These are phyloP conservation scores for Emys orbicularis DNA, from an alignment of 2,797 vertebrate species.

Conservation along the genomic window DNA sequence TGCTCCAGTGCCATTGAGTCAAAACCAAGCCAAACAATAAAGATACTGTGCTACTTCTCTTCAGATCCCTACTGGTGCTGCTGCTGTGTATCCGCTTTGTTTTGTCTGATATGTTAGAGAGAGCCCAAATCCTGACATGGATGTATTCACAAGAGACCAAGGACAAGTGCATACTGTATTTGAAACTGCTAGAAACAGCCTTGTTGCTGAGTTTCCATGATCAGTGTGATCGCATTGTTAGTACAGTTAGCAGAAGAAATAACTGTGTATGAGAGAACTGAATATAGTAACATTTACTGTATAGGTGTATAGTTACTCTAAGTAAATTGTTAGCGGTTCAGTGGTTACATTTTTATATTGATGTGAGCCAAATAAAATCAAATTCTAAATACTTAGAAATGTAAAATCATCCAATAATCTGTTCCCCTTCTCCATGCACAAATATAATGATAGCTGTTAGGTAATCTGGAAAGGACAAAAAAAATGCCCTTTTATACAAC, in stretches of 20 bases:
- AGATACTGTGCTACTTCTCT: neutral
- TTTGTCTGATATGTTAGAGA: neutral
- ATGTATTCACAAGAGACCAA: neutral
- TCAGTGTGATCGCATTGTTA: neutral
- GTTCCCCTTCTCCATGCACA: neutral
- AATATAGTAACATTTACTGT: rapidly evolving
- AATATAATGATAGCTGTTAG: neutral
- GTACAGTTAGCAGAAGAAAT: neutral
- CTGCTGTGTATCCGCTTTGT: neutral
- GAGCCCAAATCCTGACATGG: neutral
- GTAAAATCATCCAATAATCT: neutral
- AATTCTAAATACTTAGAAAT: neutral
- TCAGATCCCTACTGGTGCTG: neutral
- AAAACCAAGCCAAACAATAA: neutral
- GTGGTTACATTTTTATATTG: neutral
- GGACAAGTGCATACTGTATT: neutral
- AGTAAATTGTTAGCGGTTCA: neutral
- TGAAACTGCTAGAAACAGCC: neutral
- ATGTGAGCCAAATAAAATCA: neutral
- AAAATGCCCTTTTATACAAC: neutral
- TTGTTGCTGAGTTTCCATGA: neutral
- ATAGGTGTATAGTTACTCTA: neutral
- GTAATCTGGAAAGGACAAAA: neutral
- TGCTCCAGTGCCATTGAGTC: neutral
- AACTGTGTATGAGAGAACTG: neutral